phyloP scores from a whole-genome alignment of 2,797 vertebrate species.

The Argentina silus region DNA sequence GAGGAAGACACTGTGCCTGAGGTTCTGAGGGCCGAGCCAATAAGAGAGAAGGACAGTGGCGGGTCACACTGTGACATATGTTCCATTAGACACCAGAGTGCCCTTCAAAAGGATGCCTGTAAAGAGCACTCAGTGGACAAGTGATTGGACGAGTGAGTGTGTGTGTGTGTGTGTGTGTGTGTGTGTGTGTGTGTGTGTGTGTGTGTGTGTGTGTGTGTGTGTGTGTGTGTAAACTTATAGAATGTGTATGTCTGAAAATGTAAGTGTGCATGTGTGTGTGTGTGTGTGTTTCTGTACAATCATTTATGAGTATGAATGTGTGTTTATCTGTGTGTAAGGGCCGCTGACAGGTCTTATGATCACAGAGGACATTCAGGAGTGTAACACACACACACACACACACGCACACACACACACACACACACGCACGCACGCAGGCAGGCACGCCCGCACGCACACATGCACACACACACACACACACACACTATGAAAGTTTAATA shows the following conservation, averaged over 20 bases:
- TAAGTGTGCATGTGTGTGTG: neutral
- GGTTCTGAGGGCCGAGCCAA: slow-evolving; percentile 55
- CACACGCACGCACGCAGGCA: neutral
- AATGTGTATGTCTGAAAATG: neutral
- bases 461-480: neutral
- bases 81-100: slow-evolving; percentile 50
- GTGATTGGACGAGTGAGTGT: neutral
- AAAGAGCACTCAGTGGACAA: slow-evolving; percentile 25
- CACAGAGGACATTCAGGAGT: neutral
- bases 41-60: slow-evolving; percentile 58
- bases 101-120: slow-evolving; percentile 42
- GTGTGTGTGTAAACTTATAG: too few relatives aligned
- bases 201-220: neutral
- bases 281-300: neutral
- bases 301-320: neutral
- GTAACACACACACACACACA: neutral
- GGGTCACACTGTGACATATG: slow-evolving; percentile 58
- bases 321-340: slow-evolving; percentile 12
- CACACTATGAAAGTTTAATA: slow-evolving; percentile 36
- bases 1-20: slow-evolving; percentile 35
- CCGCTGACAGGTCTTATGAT: neutral
- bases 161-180: neutral
- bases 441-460: neutral
- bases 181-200: neutral
- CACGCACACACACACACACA: neutral